A percentile compares a stretch with the other conserved stretches of the same genome.
Conservation (phyloP, 2,797 vertebrate species). For the Pseudochromis fuscus region DNA sequence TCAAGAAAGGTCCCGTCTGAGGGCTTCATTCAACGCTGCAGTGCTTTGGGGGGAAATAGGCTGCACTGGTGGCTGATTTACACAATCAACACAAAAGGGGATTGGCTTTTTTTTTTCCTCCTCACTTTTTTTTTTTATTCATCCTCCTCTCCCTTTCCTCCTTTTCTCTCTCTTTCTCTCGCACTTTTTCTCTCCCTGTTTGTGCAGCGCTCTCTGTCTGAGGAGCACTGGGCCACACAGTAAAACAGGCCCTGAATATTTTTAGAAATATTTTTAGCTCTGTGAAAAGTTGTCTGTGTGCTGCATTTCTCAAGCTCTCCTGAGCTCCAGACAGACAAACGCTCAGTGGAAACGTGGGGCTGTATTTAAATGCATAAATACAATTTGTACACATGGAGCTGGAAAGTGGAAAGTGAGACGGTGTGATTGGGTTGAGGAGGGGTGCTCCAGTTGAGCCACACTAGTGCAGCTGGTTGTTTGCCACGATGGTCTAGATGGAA, state of each 20-base stretch:
- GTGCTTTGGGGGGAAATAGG: constrained; percentile 76
- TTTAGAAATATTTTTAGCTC: constrained; percentile 53
- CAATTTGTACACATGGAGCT: constrained; percentile 21
- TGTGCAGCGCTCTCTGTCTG: constrained; percentile 38
- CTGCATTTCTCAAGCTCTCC: constrained; percentile 42
- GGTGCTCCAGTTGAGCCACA: background rate
- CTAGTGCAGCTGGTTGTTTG: background rate
- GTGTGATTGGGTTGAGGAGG: constrained; percentile 1
- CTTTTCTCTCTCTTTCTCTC: constrained; percentile 5
- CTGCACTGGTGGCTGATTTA: constrained; percentile 76
- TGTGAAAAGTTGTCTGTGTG: constrained; percentile 39
- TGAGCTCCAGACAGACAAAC: constrained; percentile 34
- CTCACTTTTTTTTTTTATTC: background rate
- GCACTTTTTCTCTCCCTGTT: constrained; percentile 11
- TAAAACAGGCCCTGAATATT: constrained; percentile 60
- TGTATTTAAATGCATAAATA: constrained; percentile 37
- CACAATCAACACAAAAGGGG: constrained; percentile 74
- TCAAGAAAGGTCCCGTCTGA: constrained; percentile 79
- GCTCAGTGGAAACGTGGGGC: constrained; percentile 37
- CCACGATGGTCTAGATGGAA: background rate
- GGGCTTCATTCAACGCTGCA: constrained; percentile 78
- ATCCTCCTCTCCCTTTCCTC: constrained; percentile 3
- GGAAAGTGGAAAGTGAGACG: too few species aligned
- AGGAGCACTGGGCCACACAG: constrained; percentile 48
- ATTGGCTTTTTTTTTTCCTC: constrained; percentile 47